Base-by-base conservation (phyloP, 2,797 vertebrate species). In the Peromyscus melanophrys region DNA sequence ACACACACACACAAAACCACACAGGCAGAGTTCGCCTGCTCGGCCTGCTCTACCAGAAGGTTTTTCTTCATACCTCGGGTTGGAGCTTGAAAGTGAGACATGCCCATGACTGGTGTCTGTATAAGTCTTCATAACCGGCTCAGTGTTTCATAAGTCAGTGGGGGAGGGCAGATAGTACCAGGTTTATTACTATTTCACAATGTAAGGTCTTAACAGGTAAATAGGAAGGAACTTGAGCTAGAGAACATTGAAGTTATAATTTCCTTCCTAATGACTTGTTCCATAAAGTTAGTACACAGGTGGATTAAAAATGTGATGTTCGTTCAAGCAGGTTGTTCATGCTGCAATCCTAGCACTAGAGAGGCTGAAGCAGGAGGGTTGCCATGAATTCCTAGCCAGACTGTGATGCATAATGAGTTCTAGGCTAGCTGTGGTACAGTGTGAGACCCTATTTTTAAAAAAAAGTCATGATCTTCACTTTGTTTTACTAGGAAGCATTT, bases 211-310 rank as follows among this genome's bases (percentile, higher is more conserved):
- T 88, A 89, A 16, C 17, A 94, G 13, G 49, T 61, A 82, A 86
- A 59, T 14, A 52, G 52, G 61, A 34, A 25, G 78, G 52, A 71
- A 57, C 9, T 76, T 83, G 52, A 87, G 11, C 57, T 52, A 84
- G 43, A 23, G 4, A 59, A 71, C 8, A 23, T 7, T 81, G 43
- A 96, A 55, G 23, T 94, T 86, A 81, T 46, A 86, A 65, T 34
- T 88, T 94, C 84, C n/a, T 93, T n/a, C 52, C 57, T 82, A 43
- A 59, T 95, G 40, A 90, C 59, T 95, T 88, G 69, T 73, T 90
- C 25, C 88, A 94, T 65, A 89, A 90, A 77, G 34, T 81, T 85
- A 21, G 7, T 25, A 1, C 2, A 85, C 23, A 90, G 34, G n/a
- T 91, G 78, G 27, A 57, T 84, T 67, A 94, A 90, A 94, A 94